These are phyloP conservation scores for Danaus plexippus DNA, from an alignment of 1,140 invertebrate genomes.

Conservation along the genomic window DNA sequence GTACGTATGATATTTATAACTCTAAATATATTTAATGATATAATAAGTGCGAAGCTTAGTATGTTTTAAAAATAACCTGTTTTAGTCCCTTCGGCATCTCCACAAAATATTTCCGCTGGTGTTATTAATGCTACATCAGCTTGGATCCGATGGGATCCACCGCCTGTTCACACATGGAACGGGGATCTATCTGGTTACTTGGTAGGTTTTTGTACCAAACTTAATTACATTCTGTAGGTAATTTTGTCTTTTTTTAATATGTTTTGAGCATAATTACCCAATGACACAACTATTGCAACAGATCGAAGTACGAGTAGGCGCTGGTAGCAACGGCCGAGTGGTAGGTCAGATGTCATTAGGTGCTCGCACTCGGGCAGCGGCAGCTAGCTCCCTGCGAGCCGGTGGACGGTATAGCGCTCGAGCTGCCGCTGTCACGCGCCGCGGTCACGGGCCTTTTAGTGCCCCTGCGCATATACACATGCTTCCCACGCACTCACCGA, in stretches of 20 bases:
- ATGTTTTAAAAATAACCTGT: slow-evolving; percentile 22
- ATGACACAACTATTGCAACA: too few relatives aligned
- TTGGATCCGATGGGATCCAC: slow-evolving; percentile 83
- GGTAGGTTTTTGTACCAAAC: slow-evolving; percentile 59
- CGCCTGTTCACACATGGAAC: slow-evolving; percentile 79
- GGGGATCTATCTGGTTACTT: slow-evolving; percentile 85
- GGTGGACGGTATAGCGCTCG: slow-evolving; percentile 57
- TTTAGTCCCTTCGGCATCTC: slow-evolving; percentile 76
- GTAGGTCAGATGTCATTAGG: slow-evolving; percentile 64
- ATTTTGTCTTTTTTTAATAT: too few relatives aligned
- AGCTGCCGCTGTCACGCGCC: slow-evolving; percentile 55
- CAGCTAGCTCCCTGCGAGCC: slow-evolving; percentile 53
- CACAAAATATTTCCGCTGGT: slow-evolving; percentile 81
- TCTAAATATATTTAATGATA: not conserved
- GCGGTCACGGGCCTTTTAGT: slow-evolving; percentile 58
- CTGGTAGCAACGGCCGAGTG: slow-evolving; percentile 66
- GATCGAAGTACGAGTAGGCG: slow-evolving; percentile 35
- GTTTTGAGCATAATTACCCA: too few relatives aligned
- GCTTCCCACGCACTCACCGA: slow-evolving; percentile 57
- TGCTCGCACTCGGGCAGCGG: slow-evolving; percentile 49
- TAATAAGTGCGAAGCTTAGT: slow-evolving; percentile 11
- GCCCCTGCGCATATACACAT: slow-evolving; percentile 57
- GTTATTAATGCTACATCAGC: slow-evolving; percentile 84
- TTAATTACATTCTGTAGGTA: too few relatives aligned
- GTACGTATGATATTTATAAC: slow-evolving; percentile 59